Evolutionary conservation across 2,888 invertebrate species (phyloP).

Genomic region (Steinernema hermaphroditum): DNA sequence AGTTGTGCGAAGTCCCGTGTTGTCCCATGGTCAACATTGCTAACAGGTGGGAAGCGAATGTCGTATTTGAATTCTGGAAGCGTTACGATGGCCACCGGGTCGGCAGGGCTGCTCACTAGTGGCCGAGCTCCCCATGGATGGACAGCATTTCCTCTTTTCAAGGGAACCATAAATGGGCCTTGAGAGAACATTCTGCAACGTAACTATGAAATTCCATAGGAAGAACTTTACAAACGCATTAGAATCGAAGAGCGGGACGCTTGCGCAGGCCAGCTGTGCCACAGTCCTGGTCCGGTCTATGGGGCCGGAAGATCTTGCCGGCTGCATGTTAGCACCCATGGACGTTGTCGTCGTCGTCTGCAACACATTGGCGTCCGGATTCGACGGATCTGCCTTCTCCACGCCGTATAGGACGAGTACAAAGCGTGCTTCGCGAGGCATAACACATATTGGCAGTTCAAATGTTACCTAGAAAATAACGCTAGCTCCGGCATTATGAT

Average conservation of each 20-base stretch:
- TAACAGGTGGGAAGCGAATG: constrained; percentile 53
- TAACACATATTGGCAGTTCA: constrained; percentile 33
- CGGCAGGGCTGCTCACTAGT: constrained; percentile 49
- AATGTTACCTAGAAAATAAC: constrained; percentile 44
- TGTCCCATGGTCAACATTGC: constrained; percentile 24
- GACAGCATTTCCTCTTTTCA: constrained; percentile 38
- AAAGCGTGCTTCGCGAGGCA: constrained; percentile 40
- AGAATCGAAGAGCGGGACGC: constrained; percentile 58
- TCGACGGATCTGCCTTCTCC: neutral
- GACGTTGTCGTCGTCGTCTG: neutral
- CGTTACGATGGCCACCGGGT: constrained; percentile 56
- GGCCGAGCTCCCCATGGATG: constrained; percentile 62
- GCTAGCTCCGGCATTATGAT: too few species aligned
- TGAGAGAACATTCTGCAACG: constrained; percentile 40
- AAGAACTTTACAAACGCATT: constrained; percentile 45
- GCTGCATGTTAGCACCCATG: constrained; percentile 12
- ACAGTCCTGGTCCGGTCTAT: neutral
- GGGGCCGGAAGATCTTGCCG: neutral
- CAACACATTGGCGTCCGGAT: neutral
- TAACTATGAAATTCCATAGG: neutral
- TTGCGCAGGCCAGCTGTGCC: constrained; percentile 50
- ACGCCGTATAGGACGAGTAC: constrained; percentile 33
- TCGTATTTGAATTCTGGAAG: constrained; percentile 52
- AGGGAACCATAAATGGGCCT: constrained; percentile 45
- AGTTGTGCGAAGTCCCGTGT: neutral